These are phyloP conservation scores for Sialis lutaria DNA, from an alignment of 2,888 invertebrate species.

Conservation along the genomic window DNA sequence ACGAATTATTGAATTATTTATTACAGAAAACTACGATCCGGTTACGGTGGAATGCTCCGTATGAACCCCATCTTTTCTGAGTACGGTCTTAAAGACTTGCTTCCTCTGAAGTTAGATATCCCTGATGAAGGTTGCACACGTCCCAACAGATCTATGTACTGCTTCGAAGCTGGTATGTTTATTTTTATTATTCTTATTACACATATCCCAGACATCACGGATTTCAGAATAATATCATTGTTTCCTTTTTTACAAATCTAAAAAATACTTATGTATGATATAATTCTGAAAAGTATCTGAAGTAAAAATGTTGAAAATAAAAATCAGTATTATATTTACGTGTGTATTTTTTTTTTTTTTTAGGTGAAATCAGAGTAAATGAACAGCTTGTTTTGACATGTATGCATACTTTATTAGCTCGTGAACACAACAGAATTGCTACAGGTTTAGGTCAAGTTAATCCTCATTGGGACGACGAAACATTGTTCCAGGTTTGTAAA, in stretches of 20 bases:
- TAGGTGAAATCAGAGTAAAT: slow-evolving; percentile 81
- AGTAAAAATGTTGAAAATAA: not conserved
- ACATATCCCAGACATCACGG: too few relatives aligned
- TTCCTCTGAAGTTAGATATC: slow-evolving; percentile 74
- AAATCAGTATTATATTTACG: not conserved
- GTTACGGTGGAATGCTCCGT: slow-evolving; percentile 63
- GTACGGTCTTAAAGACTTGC: slow-evolving; percentile 70
- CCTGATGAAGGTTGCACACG: slow-evolving; percentile 87
- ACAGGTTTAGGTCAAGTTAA: slow-evolving; percentile 58
- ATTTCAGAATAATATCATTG: too few relatives aligned
- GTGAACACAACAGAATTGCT: slow-evolving; percentile 81
- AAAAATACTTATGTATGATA: too few relatives aligned
- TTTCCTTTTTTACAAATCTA: too few relatives aligned
- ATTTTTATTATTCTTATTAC: too few relatives aligned
- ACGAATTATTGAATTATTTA: slow-evolving; percentile 5
- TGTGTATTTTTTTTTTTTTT: slow-evolving; percentile 11
- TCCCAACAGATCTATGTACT: slow-evolving; percentile 77
- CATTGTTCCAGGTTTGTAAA: slow-evolving; percentile 49
- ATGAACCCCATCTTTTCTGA: slow-evolving; percentile 83
- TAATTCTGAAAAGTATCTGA: too few relatives aligned
- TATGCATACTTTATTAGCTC: slow-evolving; percentile 80
- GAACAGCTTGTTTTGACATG: slow-evolving; percentile 79
- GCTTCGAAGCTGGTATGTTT: slow-evolving; percentile 68
- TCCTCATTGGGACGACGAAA: slow-evolving; percentile 89
- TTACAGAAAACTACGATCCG: slow-evolving; percentile 58